Evolutionary conservation across 2,797 vertebrate species (phyloP), one percentile per base, ranked within the genome.

Genomic region (Hyperoplus lanceolatus): DNA sequence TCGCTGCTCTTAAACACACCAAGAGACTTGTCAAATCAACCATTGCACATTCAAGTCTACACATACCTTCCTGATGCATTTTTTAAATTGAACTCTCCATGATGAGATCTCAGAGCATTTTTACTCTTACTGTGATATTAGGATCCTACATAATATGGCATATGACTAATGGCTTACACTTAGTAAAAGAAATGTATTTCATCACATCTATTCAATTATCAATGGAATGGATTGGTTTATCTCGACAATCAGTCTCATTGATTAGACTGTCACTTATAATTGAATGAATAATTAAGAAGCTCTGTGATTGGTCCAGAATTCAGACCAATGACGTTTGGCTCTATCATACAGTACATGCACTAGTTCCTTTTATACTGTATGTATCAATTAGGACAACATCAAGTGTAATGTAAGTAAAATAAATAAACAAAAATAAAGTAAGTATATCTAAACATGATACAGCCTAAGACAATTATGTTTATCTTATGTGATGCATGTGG

Each of bases 11-110:
- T 61, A 29, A 56, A 50, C 58, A 54, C 57, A 43, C 10, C 36
- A 9, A 54, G 3, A 57, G 12, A 70, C 16, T 16, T 61, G 56
- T 71, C 55, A 8, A 39, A 61, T 10, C 4, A 46, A 70, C 59
- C 18, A 67, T 49, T 56, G 59, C 46, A 58, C 53, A 54, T 41
- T 75, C 36, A 49, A 65, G 29, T 50, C 56, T 5, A 53, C 21
- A 9, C 18, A 53, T 8, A 54, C 53, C 15, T 29, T 55, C 0
- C 13, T 55, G 39, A 21, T 4, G 11, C 15, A 29, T 36, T 36
- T 51, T 4, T 36, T 41, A 29, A 45, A 53, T 42, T 46, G 15
- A 13, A 13, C 3, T 42, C 45, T 51, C 18, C 1, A 12, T 13
- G 39, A 50, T 6, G n/a, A 9, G 48, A 38, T 48, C n/a, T 12